Evolutionary conservation across 2,113 vertebrate species (phyloP).

Genomic region (Nesogale talazaci): DNA sequence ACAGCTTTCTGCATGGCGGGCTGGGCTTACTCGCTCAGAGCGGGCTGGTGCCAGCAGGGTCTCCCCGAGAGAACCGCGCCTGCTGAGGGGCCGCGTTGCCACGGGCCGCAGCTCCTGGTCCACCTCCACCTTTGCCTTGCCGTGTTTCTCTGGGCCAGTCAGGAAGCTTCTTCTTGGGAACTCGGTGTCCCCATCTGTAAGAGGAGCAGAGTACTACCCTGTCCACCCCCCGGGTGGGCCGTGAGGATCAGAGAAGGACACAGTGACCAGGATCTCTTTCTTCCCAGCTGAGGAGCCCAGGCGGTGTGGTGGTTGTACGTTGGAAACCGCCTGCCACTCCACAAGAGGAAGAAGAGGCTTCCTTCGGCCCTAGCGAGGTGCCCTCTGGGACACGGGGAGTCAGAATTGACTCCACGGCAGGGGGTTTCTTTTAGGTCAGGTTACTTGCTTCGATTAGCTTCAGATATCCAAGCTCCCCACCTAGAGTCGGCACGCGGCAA

Average conservation of each 20-base stretch:
- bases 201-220: neutral
- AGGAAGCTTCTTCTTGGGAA: neutral
- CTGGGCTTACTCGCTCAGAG: too few relatives aligned
- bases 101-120: neutral
- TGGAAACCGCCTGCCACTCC: too few relatives aligned
- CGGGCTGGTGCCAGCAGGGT: too few relatives aligned
- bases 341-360: too few relatives aligned
- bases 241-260: neutral
- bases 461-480: neutral
- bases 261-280: slow-evolving; percentile 5
- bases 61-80: neutral
- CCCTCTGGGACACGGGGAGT: too few relatives aligned
- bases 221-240: neutral
- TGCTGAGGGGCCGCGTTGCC: neutral
- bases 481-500: neutral
- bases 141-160: neutral
- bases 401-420: too few relatives aligned
- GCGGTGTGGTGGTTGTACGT: too few relatives aligned
- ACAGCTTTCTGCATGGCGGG: too few relatives aligned
- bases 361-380: too few relatives aligned
- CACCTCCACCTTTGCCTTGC: neutral
- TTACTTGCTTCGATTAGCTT: too few relatives aligned
- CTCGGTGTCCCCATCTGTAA: neutral
- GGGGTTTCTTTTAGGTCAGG: too few relatives aligned
- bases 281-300: neutral